Conservation (phyloP, 2,797 vertebrate species). For the Phyllotis vaccarum region DNA sequence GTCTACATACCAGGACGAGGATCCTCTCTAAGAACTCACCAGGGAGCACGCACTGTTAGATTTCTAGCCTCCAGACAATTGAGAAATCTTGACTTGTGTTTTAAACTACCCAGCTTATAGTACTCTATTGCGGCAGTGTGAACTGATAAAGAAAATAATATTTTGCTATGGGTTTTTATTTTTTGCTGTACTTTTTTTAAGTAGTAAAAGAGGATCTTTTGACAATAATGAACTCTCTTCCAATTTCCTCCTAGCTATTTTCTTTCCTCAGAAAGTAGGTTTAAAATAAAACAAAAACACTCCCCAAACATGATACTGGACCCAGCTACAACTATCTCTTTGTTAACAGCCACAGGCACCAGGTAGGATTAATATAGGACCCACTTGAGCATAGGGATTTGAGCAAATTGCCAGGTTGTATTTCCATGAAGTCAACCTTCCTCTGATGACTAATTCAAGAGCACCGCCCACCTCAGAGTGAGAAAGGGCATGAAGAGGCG, state of each 20-base stretch:
- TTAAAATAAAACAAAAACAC: slow-evolving; percentile 16
- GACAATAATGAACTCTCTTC: not conserved
- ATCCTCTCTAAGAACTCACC: not conserved
- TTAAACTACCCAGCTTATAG: not conserved
- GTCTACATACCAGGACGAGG: not conserved
- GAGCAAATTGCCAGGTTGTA: not conserved
- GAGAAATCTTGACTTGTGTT: not conserved
- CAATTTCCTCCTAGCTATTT: not conserved
- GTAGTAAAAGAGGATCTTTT: not conserved
- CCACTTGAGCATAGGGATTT: not conserved
- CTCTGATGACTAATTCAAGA: not conserved
- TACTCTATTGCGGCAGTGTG: not conserved
- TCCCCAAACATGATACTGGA: not conserved
- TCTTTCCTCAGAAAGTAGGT: not conserved
- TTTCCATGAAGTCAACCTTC: not conserved
- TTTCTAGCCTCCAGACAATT: not conserved
- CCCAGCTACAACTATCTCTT: not conserved
- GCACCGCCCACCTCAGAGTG: not conserved
- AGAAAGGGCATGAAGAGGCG: not conserved
- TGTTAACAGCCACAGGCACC: not conserved
- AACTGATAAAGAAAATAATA: not conserved
- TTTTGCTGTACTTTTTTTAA: not conserved
- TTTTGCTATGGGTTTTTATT: not conserved
- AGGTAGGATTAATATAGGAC: not conserved
- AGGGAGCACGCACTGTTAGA: not conserved